Evolutionary conservation across 1,140 invertebrate species (phyloP).

Genomic region (Pogonognathellus flavescens): DNA sequence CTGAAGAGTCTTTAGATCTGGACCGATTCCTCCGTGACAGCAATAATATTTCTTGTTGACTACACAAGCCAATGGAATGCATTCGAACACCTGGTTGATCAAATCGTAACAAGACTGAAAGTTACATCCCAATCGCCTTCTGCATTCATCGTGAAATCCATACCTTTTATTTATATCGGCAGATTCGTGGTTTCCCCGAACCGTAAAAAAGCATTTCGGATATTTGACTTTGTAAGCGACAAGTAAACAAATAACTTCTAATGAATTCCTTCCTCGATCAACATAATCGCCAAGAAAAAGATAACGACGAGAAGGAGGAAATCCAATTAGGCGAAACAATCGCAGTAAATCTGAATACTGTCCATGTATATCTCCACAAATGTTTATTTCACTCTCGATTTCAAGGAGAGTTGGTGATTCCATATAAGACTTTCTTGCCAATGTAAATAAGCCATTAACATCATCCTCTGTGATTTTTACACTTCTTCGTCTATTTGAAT

Average conservation of each 20-base stretch:
- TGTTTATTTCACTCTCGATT: slow-evolving; percentile 72
- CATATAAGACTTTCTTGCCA: not conserved
- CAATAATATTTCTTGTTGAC: slow-evolving; percentile 75
- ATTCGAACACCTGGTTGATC: slow-evolving; percentile 76
- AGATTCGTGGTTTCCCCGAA: slow-evolving; percentile 79
- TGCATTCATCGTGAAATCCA: slow-evolving; percentile 72
- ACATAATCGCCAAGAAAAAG: slow-evolving; percentile 74
- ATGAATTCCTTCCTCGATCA: slow-evolving; percentile 72
- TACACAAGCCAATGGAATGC: slow-evolving; percentile 75
- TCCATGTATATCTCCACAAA: slow-evolving; percentile 76
- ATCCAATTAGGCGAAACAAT: slow-evolving; percentile 75
- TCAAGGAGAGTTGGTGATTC: not conserved
- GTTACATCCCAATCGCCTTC: slow-evolving; percentile 71
- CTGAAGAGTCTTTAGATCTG: slow-evolving; percentile 64
- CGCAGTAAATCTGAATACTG: slow-evolving; percentile 75
- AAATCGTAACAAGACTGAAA: slow-evolving; percentile 71
- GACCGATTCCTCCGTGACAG: slow-evolving; percentile 71
- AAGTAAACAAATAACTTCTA: slow-evolving; percentile 76
- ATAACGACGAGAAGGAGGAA: slow-evolving; percentile 73
- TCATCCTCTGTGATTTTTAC: not conserved
- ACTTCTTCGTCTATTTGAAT: no score
- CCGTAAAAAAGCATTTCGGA: slow-evolving; percentile 78
- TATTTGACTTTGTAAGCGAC: slow-evolving; percentile 78
- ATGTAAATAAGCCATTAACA: not conserved
- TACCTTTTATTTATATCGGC: slow-evolving; percentile 75